phyloP scores from a whole-genome alignment of 2,113 vertebrate species.

The Epinephelus cyanopodus region DNA sequence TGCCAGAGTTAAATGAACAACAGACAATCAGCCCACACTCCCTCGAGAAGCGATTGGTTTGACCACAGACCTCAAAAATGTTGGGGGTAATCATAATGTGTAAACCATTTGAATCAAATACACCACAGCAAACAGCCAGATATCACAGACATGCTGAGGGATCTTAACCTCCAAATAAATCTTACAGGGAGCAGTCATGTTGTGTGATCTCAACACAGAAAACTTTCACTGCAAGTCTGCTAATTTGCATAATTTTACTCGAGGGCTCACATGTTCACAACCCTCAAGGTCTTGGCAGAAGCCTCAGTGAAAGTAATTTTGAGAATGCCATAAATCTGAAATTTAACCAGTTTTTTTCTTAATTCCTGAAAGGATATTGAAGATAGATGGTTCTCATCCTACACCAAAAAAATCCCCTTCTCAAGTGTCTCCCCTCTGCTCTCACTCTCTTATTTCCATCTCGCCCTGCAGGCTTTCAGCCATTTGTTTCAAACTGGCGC shows the following conservation, averaged over 20 bases:
- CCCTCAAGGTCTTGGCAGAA: constrained; percentile 6
- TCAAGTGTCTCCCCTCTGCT: constrained; percentile 51
- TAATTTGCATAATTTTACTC: constrained; percentile 18
- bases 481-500: constrained; percentile 35
- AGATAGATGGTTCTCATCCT: constrained; percentile 35
- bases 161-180: constrained; percentile 36
- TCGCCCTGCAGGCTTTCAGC: constrained; percentile 53
- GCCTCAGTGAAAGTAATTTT: background rate
- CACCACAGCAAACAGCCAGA: constrained; percentile 50
- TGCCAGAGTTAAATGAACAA: constrained; percentile 47
- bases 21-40: constrained; percentile 41
- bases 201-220: constrained; percentile 8
- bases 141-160: constrained; percentile 38
- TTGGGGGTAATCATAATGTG: constrained; percentile 48
- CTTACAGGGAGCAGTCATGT: background rate
- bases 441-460: constrained; percentile 42
- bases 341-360: constrained; percentile 42
- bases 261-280: background rate
- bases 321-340: constrained; percentile 37
- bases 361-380: constrained; percentile 32
- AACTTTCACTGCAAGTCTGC: background rate
- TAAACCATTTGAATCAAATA: constrained; percentile 59
- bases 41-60: constrained; percentile 15
- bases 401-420: constrained; percentile 49
- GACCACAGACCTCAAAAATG: constrained; percentile 66